Base-by-base conservation (phyloP, 2,797 vertebrate species). In the Pteropus rufus region DNA sequence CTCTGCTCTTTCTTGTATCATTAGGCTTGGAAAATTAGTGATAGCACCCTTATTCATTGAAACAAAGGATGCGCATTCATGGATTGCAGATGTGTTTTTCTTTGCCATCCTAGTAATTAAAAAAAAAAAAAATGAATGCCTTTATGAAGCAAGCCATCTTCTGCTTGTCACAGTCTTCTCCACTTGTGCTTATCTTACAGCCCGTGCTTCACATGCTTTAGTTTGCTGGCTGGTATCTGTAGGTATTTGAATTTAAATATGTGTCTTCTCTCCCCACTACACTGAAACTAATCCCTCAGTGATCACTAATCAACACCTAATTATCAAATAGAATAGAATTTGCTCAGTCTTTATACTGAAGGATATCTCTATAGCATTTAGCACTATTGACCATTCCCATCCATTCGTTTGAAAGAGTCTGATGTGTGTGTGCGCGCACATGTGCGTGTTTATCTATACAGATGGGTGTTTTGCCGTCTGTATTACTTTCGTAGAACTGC, bases 181-280 rank as follows among this genome's bases (percentile, higher is more conserved):
- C 46, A 29, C 34, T 91, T 46, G 7, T 49, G 46, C 31, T 70
- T 67, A 4, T 70, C 8, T 23, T 81, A 56, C 26, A 94, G 15
- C 7, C 10, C 15, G 2, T 69, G 41, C 39, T 31, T 88, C 34
- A 41, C 12, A 31, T 44, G 18, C 5, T 65, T 84, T 21, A 29
- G 3, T 70, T 56, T 31, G 49, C 26, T 92, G 6, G 21, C 24
- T 87, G 49, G 5, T 70, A 21, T 56, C n/a, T 89, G 7, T 54
- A 70, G 6, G 29, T 75, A 41, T 72, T 93, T 83, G 54, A 56
- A 73, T 65, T 89, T 86, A 94, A 96, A 54, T 83, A 91, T 54
- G 10, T 14, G 34, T 65, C 34, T 75, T 93, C 80, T 56, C 39
- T 75, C 19, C 24, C 21, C 21, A 54, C 4, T 60, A 4, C 29